A percentile compares a stretch with the other conserved stretches of the same genome.
phyloP scores from a whole-genome alignment of 2,113 vertebrate genomes.

The Hippocampus zosterae region DNA sequence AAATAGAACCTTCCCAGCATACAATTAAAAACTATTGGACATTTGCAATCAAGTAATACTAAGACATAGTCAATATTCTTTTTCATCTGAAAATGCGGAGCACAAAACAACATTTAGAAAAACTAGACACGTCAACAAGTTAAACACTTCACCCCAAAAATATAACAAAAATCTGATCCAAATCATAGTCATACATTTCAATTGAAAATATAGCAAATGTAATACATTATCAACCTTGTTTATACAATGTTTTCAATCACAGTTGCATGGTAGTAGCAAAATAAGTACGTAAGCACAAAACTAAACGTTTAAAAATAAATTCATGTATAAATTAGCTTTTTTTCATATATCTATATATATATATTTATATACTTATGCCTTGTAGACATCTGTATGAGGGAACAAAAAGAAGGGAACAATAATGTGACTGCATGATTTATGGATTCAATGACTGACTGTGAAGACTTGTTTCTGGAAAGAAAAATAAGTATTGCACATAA shows the following conservation, averaged over 20 bases:
- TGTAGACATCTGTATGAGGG: conserved; percentile 95
- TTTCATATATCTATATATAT: conserved; percentile 46
- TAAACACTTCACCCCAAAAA: conserved; percentile 97
- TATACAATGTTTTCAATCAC: conserved; percentile 99
- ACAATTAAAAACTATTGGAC: conserved; percentile 99
- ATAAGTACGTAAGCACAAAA: conserved; percentile 99
- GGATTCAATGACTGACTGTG: conserved; percentile 88
- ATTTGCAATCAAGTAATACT: conserved; percentile 97
- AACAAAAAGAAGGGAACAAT: conserved; percentile 79
- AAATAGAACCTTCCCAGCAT: conserved; percentile 99
- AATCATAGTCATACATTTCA: conserved; percentile 99
- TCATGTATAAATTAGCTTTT: conserved; percentile 96
- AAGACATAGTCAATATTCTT: conserved; percentile 94
- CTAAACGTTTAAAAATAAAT: conserved; percentile 99
- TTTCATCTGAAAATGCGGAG: conserved; percentile 93
- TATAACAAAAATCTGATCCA: conserved; percentile 98
- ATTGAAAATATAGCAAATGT: conserved; percentile 99
- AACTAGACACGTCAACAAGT: conserved; percentile 96
- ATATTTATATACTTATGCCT: conserved; percentile 44
- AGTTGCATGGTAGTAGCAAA: conserved; percentile 99
- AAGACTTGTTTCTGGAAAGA: conserved; percentile 91
- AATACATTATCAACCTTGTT: conserved; percentile 99
- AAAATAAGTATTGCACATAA: conserved; percentile 99
- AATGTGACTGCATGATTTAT: conserved; percentile 95
- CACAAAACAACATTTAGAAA: conserved; percentile 99